phyloP scores from a whole-genome alignment of 2,113 vertebrate species.

The Proterorhinus semilunaris region DNA sequence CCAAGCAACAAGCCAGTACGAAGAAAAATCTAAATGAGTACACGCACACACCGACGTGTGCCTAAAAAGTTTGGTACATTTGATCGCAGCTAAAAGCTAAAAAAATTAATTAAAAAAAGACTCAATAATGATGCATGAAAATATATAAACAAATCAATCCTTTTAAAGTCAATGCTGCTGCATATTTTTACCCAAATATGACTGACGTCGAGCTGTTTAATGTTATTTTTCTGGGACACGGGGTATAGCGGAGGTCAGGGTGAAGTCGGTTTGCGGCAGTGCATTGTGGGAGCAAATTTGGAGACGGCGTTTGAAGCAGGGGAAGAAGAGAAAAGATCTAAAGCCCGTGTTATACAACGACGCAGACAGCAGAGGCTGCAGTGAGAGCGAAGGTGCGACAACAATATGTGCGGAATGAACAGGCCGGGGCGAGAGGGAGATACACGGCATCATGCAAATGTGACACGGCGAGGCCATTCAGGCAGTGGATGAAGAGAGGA shows the following conservation, averaged over 20 bases:
- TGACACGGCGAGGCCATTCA: too few relatives aligned
- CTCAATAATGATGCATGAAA: not conserved
- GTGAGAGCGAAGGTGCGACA: not conserved
- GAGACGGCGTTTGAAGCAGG: not conserved
- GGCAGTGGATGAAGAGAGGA: too few relatives aligned
- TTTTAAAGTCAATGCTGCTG: not conserved
- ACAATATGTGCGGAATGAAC: not conserved
- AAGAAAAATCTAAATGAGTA: not conserved
- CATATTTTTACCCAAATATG: not conserved
- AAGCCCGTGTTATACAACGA: not conserved
- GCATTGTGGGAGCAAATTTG: not conserved
- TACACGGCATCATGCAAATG: too few relatives aligned
- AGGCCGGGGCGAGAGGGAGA: too few relatives aligned
- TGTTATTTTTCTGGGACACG: not conserved
- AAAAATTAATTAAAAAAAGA: not conserved
- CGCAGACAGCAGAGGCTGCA: not conserved
- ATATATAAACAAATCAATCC: not conserved
- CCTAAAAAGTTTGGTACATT: not conserved
- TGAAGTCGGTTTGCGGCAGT: not conserved
- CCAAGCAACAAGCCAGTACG: not conserved
- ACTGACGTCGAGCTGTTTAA: not conserved
- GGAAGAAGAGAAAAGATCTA: not conserved
- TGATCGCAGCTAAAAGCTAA: not conserved
- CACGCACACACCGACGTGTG: not conserved
- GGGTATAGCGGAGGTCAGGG: not conserved